Base-by-base conservation (phyloP, 1,140 invertebrate species). In the Sitodiplosis mosellana region DNA sequence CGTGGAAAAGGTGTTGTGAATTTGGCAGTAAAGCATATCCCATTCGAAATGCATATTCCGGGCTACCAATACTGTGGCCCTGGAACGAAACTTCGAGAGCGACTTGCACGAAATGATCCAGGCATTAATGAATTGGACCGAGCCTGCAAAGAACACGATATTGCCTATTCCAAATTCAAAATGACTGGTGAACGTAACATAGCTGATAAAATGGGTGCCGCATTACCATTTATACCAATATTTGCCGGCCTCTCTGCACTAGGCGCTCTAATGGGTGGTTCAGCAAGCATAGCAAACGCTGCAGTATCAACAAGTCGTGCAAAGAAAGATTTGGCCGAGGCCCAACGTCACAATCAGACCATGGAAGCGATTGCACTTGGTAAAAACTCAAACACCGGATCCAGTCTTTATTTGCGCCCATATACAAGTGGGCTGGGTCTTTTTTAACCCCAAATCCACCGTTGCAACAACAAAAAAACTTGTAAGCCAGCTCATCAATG, bases 171-270 rank as follows among this genome's bases (percentile, higher is more conserved):
- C 0, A 48, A 64, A 49, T 54, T 53, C 45, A 58, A 57, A 41
- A 52, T 65, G 55, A 48, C 64, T 47, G 21, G 47, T 17, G 49
- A 53, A 22, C 54, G 67, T 54, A 57, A 67, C 49, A 46, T 50
- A 49, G 68, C 66, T 34, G 65, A 69, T 58, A 52, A 63, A 57
- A 54, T 50, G 40, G 59, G 62, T 22, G 58, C 57, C 22, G 33
- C 63, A 50, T 48, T 65, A 49, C 58, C 59, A 44, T 44, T 61
- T 17, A 50, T 66, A 33, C 61, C 62, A 43, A 55, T 66, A 48
- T 58, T 64, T 51, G 59, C 60, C 10, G 60, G 56, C 41, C 48
- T 67, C 33, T 58, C 54, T 27, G 63, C 62, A 14, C 17, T 59
- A 33, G 60, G 62, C 18, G 43, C 52, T 19, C 40, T 64, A 44